These are phyloP conservation scores for Caerostris extrusa DNA, from an alignment of 1,140 invertebrate genomes.

Conservation along the genomic window DNA sequence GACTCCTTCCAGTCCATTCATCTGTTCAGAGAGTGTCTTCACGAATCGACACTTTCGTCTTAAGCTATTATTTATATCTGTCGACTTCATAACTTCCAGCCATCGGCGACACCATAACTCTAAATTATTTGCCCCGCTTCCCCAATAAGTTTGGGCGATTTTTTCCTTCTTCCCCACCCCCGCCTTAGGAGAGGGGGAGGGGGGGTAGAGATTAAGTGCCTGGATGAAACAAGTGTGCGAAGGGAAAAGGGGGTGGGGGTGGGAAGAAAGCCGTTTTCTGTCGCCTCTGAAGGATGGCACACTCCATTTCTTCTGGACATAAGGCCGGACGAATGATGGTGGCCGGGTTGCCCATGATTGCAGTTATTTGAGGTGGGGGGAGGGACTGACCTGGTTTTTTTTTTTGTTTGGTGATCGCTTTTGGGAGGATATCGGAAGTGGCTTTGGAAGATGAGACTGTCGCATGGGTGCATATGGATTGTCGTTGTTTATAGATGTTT, in stretches of 20 bases:
- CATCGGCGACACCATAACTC: slow-evolving; percentile 69
- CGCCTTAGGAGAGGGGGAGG: not conserved
- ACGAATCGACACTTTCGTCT: slow-evolving; percentile 69
- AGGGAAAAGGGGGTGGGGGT: not conserved
- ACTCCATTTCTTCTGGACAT: slow-evolving; percentile 74
- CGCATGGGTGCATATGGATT: not conserved
- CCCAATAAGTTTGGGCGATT: slow-evolving; percentile 54
- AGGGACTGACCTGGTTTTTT: not conserved
- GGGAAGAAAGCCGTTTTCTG: slow-evolving; percentile 62
- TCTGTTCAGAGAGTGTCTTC: slow-evolving; percentile 44
- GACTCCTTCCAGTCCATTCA: slow-evolving; percentile 32
- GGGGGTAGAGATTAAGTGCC: slow-evolving; percentile 61
- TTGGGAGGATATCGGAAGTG: not conserved
- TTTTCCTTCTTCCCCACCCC: slow-evolving; percentile 31
- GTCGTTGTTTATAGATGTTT: too few relatives aligned
- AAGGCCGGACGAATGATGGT: slow-evolving; percentile 67
- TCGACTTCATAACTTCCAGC: slow-evolving; percentile 70
- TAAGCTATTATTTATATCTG: slow-evolving; percentile 73
- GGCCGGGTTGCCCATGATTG: slow-evolving; percentile 42
- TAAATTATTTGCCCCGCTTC: slow-evolving; percentile 74
- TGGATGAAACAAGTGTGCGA: slow-evolving; percentile 48
- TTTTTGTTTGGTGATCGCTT: not conserved
- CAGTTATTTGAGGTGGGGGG: slow-evolving; percentile 38
- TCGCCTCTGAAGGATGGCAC: slow-evolving; percentile 56
- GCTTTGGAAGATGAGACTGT: not conserved